Conservation (phyloP, 2,797 vertebrate species). For the Meda fulgida region DNA sequence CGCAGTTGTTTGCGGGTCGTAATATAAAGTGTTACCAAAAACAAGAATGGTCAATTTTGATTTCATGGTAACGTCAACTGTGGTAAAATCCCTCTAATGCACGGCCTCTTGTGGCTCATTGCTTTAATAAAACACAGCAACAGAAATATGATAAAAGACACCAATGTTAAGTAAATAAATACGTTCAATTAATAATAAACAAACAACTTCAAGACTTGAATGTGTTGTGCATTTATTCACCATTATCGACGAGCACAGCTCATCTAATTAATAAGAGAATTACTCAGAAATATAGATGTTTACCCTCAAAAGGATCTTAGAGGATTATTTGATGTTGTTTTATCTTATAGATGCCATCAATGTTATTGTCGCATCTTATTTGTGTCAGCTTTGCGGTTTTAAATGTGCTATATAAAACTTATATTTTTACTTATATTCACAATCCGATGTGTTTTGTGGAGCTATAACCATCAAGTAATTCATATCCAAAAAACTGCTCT, state of each 20-base stretch:
- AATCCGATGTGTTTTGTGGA: background rate
- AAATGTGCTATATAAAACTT: background rate
- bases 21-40: too few species aligned
- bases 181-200: background rate
- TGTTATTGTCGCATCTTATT: background rate
- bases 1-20: too few species aligned
- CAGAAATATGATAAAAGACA: background rate
- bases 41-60: background rate
- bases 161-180: background rate
- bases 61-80: background rate
- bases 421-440: background rate
- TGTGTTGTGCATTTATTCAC: background rate
- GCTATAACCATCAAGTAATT: background rate
- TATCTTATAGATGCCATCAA: background rate
- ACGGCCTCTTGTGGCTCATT: background rate
- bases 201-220: background rate
- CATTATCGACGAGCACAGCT: background rate
- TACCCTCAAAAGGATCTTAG: background rate
- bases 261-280: background rate
- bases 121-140: background rate
- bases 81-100: background rate
- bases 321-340: background rate
- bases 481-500: background rate
- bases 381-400: background rate
- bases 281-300: background rate